A percentile compares a stretch with the other conserved stretches of the same genome.
These are phyloP conservation scores for Cynoglossus semilaevis DNA, from an alignment of 2,113 vertebrate genomes.

Conservation along the genomic window DNA sequence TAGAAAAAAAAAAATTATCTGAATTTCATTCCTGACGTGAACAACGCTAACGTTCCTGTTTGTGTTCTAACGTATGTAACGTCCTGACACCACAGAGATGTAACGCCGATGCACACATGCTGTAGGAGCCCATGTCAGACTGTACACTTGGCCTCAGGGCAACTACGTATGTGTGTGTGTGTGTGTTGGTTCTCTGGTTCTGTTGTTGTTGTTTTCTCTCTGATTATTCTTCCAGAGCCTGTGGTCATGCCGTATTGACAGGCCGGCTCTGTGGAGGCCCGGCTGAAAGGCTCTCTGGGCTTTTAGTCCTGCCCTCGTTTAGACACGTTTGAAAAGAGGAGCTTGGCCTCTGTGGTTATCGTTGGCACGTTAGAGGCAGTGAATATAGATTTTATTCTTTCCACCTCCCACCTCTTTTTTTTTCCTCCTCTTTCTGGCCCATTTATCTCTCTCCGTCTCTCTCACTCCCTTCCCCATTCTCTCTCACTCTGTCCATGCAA, in stretches of 20 bases:
- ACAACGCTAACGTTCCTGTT: constrained; percentile 13
- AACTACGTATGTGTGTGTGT: background rate
- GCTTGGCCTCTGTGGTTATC: constrained; percentile 66
- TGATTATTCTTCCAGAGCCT: constrained; percentile 29
- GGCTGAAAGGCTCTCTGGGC: constrained; percentile 59
- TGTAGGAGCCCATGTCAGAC: constrained; percentile 34
- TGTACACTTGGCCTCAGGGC: constrained; percentile 20
- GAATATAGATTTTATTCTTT: constrained; percentile 74
- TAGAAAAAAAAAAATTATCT: background rate
- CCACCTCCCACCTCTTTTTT: constrained; percentile 51
- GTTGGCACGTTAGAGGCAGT: constrained; percentile 55
- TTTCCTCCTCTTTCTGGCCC: constrained; percentile 31
- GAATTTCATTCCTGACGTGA: constrained; percentile 11
- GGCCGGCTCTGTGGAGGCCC: constrained; percentile 31
- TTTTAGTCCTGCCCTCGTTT: constrained; percentile 63
- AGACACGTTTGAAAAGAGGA: constrained; percentile 68
- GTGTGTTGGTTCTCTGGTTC: constrained; percentile 1
- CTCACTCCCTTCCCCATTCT: constrained; percentile 18
- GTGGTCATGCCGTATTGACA: constrained; percentile 60
- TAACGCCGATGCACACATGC: constrained; percentile 17
- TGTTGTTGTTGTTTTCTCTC: constrained; percentile 30
- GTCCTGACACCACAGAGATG: constrained; percentile 15
- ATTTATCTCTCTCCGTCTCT: constrained; percentile 49
- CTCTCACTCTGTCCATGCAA: constrained; percentile 55
- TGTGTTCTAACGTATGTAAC: constrained; percentile 34